Evolutionary conservation across 2,888 invertebrate species (phyloP).

Genomic region (Dicranocentrus wangi): DNA sequence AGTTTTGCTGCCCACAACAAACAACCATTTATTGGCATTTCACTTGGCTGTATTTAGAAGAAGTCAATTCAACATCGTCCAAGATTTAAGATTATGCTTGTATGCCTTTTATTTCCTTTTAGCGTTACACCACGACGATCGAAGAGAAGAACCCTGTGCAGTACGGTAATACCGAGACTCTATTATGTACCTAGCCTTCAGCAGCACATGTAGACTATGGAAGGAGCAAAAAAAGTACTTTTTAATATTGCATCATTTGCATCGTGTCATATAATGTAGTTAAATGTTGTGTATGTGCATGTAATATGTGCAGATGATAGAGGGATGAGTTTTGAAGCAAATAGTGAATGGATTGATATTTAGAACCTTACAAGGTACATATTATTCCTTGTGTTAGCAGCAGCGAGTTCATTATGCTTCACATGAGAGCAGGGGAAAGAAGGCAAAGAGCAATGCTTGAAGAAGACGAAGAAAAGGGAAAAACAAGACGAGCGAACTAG

Average conservation of each 20-base stretch:
- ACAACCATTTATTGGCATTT: constrained; percentile 6
- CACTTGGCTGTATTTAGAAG: neutral
- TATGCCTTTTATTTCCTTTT: too few relatives aligned
- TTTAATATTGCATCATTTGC: constrained; percentile 51
- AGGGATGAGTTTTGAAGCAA: neutral
- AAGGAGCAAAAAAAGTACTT: constrained; percentile 24
- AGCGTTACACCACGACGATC: too few relatives aligned
- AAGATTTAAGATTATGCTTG: constrained; percentile 12
- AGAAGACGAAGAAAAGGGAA: constrained; percentile 3
- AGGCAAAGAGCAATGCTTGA: constrained; percentile 55
- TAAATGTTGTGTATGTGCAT: neutral
- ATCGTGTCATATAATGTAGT: constrained; percentile 3
- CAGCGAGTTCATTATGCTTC: constrained; percentile 37
- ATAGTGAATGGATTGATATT: constrained; percentile 10
- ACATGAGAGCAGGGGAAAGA: constrained; percentile 7
- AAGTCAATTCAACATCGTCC: constrained; percentile 17
- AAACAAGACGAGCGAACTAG: constrained; percentile 20
- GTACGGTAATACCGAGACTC: too few relatives aligned
- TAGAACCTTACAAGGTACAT: constrained; percentile 22
- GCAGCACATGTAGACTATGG: too few relatives aligned
- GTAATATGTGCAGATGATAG: neutral
- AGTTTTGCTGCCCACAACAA: neutral
- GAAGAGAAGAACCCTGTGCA: too few relatives aligned
- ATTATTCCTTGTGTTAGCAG: neutral
- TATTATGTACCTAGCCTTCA: too few relatives aligned